These are phyloP conservation scores for Papilio dardanus DNA, from an alignment of 1,140 invertebrate genomes.

Conservation along the genomic window DNA sequence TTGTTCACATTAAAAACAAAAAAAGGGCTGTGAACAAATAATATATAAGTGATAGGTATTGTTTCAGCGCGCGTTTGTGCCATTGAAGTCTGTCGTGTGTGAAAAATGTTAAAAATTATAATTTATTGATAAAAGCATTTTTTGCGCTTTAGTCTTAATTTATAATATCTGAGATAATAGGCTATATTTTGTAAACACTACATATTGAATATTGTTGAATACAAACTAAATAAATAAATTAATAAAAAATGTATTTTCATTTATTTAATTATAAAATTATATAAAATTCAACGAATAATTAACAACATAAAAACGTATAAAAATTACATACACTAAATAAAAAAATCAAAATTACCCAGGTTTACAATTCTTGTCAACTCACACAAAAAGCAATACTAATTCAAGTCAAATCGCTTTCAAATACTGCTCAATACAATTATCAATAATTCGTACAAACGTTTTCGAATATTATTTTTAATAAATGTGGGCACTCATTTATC, in stretches of 20 bases:
- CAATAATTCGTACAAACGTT: background rate
- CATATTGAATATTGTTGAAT: slow-evolving; percentile 59
- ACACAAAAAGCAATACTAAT: no score
- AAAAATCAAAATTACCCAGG: background rate
- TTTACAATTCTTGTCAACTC: no score
- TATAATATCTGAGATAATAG: slow-evolving; percentile 61
- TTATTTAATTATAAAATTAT: slow-evolving; percentile 34
- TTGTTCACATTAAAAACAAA: slow-evolving; percentile 58
- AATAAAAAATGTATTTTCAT: slow-evolving; percentile 34
- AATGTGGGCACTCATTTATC: no score
- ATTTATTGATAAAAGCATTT: slow-evolving; percentile 31
- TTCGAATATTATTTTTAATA: no score
- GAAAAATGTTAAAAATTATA: slow-evolving; percentile 26
- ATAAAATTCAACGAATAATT: slow-evolving; percentile 34
- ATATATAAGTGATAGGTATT: slow-evolving; percentile 45
- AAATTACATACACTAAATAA: background rate
- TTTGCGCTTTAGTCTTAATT: slow-evolving; percentile 43
- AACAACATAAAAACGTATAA: slow-evolving; percentile 24
- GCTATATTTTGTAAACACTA: slow-evolving; percentile 56
- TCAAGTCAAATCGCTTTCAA: background rate
- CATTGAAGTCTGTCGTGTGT: slow-evolving; percentile 56
- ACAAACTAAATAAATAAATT: slow-evolving; percentile 50
- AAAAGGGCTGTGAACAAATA: slow-evolving; percentile 70
- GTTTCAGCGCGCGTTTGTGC: slow-evolving; percentile 61
- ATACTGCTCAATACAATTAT: background rate